Conservation (phyloP, 2,888 invertebrate genomes). For the Heliconius ethilla region DNA sequence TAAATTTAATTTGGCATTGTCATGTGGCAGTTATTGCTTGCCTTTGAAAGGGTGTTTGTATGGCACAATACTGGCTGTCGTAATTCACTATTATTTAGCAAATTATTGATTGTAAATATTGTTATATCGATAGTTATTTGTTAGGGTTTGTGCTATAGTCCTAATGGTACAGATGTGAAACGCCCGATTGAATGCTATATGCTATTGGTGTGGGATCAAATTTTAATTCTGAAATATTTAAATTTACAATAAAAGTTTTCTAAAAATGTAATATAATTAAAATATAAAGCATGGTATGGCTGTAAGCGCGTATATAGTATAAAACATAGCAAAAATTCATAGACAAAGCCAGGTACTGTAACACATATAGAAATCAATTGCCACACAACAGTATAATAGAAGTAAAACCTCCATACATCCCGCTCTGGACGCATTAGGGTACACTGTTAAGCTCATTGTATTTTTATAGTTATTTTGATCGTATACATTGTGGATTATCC, state of each 20-base stretch:
- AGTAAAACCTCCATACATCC: slow-evolving; percentile 49
- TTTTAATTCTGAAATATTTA: background rate
- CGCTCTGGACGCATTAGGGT: slow-evolving; percentile 54
- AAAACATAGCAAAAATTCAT: background rate
- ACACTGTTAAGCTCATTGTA: slow-evolving; percentile 81
- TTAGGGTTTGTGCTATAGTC: background rate
- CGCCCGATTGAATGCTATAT: background rate
- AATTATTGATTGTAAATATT: slow-evolving; percentile 27
- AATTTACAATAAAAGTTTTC: too few relatives aligned
- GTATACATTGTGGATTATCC: slow-evolving; percentile 63
- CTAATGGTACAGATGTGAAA: background rate
- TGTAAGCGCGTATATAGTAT: too few relatives aligned
- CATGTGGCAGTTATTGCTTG: slow-evolving; percentile 67
- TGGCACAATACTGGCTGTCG: slow-evolving; percentile 38
- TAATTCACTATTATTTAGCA: slow-evolving; percentile 46
- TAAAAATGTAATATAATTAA: too few relatives aligned
- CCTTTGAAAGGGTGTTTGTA: slow-evolving; percentile 61
- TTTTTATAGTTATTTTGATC: slow-evolving; percentile 82
- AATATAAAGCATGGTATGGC: too few relatives aligned
- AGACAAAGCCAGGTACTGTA: background rate
- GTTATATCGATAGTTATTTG: slow-evolving; percentile 10
- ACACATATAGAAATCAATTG: slow-evolving; percentile 13
- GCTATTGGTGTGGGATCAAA: background rate
- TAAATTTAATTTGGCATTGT: slow-evolving; percentile 78
- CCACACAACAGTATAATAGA: slow-evolving; percentile 54